These are phyloP conservation scores for Diploptera punctata DNA, from an alignment of 2,888 invertebrate species.

Conservation along the genomic window DNA sequence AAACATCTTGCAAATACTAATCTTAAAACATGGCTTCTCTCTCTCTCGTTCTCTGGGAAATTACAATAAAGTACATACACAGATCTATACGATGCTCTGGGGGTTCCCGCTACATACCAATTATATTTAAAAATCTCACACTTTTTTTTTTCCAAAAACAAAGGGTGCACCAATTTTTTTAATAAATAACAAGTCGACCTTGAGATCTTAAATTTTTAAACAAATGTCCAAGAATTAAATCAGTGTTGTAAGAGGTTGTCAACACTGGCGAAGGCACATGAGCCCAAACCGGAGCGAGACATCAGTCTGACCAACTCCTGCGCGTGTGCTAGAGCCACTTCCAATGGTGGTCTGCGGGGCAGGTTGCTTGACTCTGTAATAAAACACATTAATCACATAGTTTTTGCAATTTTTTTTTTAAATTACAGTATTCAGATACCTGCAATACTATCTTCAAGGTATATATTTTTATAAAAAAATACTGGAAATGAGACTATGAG, in stretches of 20 bases:
- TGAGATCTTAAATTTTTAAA: constrained; percentile 32
- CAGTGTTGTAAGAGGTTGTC: constrained; percentile 80
- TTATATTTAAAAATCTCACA: constrained; percentile 23
- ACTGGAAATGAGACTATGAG: no score
- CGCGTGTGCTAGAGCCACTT: constrained; percentile 91
- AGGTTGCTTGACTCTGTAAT: constrained; percentile 87
- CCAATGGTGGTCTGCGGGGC: constrained; percentile 90
- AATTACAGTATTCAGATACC: no score
- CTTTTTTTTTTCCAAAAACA: constrained; percentile 22
- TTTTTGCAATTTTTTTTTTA: no score
- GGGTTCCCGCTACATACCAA: neutral
- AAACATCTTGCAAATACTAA: constrained; percentile 5
- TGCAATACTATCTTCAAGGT: no score
- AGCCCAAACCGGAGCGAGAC: constrained; percentile 88
- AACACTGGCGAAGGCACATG: constrained; percentile 94
- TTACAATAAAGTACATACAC: constrained; percentile 26
- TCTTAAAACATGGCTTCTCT: constrained; percentile 18
- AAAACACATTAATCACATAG: neutral
- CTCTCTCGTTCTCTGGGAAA: constrained; percentile 9
- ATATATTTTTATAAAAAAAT: no score
- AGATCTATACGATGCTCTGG: constrained; percentile 17
- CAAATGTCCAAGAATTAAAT: neutral
- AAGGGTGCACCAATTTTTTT: constrained; percentile 14
- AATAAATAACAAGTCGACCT: constrained; percentile 16
- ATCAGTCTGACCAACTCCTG: constrained; percentile 88